A percentile compares a stretch with the other conserved stretches of the same genome.
Evolutionary conservation across 2,797 vertebrate species (phyloP).

Genomic region (Argya squamiceps): DNA sequence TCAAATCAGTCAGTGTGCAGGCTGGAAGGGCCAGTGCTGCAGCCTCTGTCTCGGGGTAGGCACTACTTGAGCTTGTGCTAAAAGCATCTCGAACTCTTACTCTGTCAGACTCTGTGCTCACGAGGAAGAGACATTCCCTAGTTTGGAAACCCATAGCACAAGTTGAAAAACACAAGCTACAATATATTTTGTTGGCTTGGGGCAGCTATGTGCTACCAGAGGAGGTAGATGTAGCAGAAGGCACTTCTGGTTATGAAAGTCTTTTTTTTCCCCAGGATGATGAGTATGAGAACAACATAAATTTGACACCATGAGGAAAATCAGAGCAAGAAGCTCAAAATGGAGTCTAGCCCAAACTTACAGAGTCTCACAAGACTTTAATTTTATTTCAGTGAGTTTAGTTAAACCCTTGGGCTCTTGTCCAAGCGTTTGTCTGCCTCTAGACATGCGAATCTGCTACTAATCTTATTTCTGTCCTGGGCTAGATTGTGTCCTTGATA

Average conservation of each 20-base stretch:
- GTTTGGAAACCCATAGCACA: not conserved
- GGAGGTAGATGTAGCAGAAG: not conserved
- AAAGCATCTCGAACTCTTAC: not conserved
- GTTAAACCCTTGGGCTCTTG: not conserved
- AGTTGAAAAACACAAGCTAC: not conserved
- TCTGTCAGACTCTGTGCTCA: not conserved
- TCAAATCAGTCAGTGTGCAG: not conserved
- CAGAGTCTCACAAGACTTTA: not conserved
- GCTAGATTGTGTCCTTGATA: not conserved
- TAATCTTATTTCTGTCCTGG: not conserved
- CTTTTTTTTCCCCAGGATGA: rapidly evolving
- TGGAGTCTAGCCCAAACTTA: not conserved
- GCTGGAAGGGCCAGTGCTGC: not conserved
- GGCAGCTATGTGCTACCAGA: not conserved
- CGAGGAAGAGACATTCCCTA: not conserved
- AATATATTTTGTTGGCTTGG: not conserved
- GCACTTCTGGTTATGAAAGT: not conserved
- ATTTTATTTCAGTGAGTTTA: not conserved
- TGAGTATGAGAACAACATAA: not conserved
- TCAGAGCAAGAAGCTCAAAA: not conserved
- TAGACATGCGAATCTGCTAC: not conserved
- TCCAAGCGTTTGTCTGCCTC: not conserved
- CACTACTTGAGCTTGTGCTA: not conserved
- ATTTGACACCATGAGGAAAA: not conserved
- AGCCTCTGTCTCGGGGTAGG: not conserved